Base-by-base conservation (phyloP, 2,888 invertebrate genomes). In the Auanema freiburgensis region DNA sequence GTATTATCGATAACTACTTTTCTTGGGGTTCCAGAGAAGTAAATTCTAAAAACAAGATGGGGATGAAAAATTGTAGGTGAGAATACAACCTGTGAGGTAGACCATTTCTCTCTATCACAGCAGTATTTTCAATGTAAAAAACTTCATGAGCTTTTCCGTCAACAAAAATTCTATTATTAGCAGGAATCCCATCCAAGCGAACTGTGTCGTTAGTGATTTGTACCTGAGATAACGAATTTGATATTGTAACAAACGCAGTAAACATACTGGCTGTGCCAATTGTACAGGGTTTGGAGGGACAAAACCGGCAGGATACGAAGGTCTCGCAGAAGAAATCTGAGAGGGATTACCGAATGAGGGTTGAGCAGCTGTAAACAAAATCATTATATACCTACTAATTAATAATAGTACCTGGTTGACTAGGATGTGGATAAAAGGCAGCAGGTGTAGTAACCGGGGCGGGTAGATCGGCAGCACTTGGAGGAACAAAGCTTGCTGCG, bases 111-210 rank as follows among this genome's bases (percentile, higher is more conserved):
- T 84, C 83, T 57, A 83, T 83, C 8, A 84, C 79, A 10, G 83
- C 79, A 14, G 59, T 65, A 40, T 80, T 72, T 14, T 74, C 76
- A 44, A 83, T 64, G 58, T 79, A 83, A 62, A 79, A 66, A 18
- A 82, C 83, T 72, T 83, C 83, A 63, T 83, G 81, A 1, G 82
- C 79, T 41, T 77, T 76, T n/a, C 82, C 81, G 56, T 83, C 84
- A 43, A 84, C 82, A 59, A 83, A 83, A 23, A 83, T 82, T 3
- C 81, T 69, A 51, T 83, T 83, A 65, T 83, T 83, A 18, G 76
- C 74, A 8, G 82, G 81, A n/a, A 81, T 71, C 33, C 73, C 71
- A 41, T 76, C 77, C 50, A 81, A 60, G 54, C 71, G 72, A 14
- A 77, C 66, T 12, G 71, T 69, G 11, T 79, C 79, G 42, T 68